phyloP scores from a whole-genome alignment of 30 jellyfish, hydroid and myxozoan species.

The Pelagia noctiluca region DNA sequence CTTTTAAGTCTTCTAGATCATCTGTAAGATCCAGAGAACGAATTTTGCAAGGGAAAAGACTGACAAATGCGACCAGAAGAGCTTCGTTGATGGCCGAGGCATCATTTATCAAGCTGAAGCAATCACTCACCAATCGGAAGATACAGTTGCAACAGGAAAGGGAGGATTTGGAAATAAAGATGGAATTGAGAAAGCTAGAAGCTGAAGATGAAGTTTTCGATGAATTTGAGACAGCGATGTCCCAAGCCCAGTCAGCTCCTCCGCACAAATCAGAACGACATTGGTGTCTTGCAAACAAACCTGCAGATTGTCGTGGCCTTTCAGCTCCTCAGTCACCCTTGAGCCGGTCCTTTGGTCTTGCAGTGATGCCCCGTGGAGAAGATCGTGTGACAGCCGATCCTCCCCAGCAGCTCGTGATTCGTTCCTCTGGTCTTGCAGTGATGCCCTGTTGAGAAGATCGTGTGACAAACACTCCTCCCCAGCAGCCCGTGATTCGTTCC shows the following conservation, averaged over 20 bases:
- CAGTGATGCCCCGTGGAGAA: no score
- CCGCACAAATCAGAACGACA: neutral
- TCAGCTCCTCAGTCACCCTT: neutral
- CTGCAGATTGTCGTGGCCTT: neutral
- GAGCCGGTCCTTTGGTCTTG: no score
- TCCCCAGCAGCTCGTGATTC: neutral
- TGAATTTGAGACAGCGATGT: conserved; percentile 4
- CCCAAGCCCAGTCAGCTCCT: neutral
- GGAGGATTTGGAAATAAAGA: neutral
- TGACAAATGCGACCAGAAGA: conserved; percentile 23
- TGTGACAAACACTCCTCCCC: neutral
- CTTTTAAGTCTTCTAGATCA: neutral
- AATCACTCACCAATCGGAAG: neutral
- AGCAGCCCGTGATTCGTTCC: neutral
- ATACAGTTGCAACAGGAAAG: neutral
- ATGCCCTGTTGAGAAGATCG: neutral
- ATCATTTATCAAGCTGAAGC: conserved; percentile 23
- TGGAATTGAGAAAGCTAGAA: neutral
- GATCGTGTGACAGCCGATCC: no score
- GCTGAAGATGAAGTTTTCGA: neutral
- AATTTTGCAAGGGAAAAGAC: conserved; percentile 9
- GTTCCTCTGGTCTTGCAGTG: neutral
- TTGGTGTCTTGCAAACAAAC: neutral
- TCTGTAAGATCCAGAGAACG: conserved; percentile 6
- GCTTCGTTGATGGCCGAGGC: conserved; percentile 29